Conservation (phyloP, 2,888 invertebrate genomes). For the Drosophila algonquin region DNA sequence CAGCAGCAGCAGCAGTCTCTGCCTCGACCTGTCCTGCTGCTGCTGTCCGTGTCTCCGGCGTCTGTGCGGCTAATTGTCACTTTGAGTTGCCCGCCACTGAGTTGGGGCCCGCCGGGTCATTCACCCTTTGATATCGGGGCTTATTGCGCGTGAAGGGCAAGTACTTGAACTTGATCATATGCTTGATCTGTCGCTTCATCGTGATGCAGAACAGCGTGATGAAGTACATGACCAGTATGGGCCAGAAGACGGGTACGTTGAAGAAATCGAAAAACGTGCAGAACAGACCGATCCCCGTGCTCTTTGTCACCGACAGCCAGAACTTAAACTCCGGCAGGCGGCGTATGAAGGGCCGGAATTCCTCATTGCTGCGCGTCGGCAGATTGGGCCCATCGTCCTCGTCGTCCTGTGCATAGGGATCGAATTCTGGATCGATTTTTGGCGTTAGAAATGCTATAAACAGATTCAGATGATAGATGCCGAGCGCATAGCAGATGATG, state of each 20-base stretch:
- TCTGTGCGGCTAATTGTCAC: constrained; percentile 85
- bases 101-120: constrained; percentile 69
- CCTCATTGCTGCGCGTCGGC: constrained; percentile 97
- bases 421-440: constrained; percentile 99
- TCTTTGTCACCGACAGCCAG: constrained; percentile 98
- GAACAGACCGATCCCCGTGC: constrained; percentile 93
- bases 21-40: constrained; percentile 59
- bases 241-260: constrained; percentile 99
- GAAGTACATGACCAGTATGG: constrained; percentile 99
- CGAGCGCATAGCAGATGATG: constrained; percentile 99
- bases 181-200: constrained; percentile 99
- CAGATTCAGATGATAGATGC: constrained; percentile 99
- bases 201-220: constrained; percentile 99
- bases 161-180: constrained; percentile 99
- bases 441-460: constrained; percentile 99
- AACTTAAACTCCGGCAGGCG: constrained; percentile 99
- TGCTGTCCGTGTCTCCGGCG: constrained; percentile 76
- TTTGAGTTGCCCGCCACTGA: constrained; percentile 72
- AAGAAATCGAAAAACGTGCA: constrained; percentile 99
- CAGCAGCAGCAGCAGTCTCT: constrained; percentile 33
- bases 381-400: constrained; percentile 92
- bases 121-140: constrained; percentile 93
- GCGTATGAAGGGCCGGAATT: constrained; percentile 98
- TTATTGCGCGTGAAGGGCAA: constrained; percentile 99
- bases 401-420: constrained; percentile 90